phyloP scores from a whole-genome alignment of 2,888 invertebrate genomes.

The Orchesellides sinensis region DNA sequence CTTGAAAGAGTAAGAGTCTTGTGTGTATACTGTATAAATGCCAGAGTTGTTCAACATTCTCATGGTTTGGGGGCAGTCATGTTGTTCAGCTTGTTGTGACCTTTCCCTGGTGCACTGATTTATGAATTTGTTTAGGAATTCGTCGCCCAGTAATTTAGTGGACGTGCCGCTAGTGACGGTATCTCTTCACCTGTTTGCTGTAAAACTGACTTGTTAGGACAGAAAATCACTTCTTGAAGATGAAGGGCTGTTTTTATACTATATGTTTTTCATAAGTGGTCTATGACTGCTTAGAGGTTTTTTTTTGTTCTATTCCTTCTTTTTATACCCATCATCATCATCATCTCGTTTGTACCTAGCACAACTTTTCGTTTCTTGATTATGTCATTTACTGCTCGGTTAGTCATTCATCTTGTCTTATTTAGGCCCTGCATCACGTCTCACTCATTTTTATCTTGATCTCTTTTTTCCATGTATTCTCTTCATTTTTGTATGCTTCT shows the following conservation, averaged over 20 bases:
- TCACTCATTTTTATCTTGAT: constrained; percentile 66
- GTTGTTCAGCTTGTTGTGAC: constrained; percentile 71
- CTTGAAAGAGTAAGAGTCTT: constrained; percentile 1
- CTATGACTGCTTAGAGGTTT: constrained; percentile 47
- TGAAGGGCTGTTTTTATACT: constrained; percentile 30
- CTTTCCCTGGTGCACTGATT: constrained; percentile 73
- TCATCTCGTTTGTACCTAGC: constrained; percentile 69
- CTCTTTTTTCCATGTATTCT: constrained; percentile 50
- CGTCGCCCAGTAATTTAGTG: constrained; percentile 75
- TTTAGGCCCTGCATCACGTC: constrained; percentile 68
- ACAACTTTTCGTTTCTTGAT: constrained; percentile 67
- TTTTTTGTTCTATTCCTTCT: constrained; percentile 31
- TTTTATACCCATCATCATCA: constrained; percentile 57
- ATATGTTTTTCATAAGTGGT: constrained; percentile 30
- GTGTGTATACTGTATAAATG: constrained; percentile 34
- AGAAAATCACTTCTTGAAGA: constrained; percentile 50
- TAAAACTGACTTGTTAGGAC: constrained; percentile 51
- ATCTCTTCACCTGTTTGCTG: constrained; percentile 65
- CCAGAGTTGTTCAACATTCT: constrained; percentile 23
- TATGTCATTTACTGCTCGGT: constrained; percentile 73
- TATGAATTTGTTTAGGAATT: constrained; percentile 75
- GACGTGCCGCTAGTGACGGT: constrained; percentile 74
- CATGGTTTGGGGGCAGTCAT: constrained; percentile 61
- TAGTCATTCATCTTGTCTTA: constrained; percentile 72
- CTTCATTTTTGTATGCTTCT: constrained; percentile 33